These are phyloP conservation scores for Lamellibrachia luymesi DNA, from an alignment of 1,140 invertebrate genomes.

Conservation along the genomic window DNA sequence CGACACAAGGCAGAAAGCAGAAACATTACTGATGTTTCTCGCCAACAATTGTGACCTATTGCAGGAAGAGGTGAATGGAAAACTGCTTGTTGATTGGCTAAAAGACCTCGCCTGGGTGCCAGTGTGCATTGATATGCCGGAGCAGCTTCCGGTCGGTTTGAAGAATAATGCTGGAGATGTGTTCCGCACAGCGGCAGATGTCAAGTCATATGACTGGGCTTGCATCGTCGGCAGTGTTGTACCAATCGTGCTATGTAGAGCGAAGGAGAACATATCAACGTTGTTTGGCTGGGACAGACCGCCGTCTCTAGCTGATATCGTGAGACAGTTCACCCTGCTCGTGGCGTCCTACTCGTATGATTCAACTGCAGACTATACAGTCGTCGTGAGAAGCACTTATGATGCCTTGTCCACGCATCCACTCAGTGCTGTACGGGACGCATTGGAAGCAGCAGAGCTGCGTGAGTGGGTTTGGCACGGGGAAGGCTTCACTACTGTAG, in stretches of 20 bases:
- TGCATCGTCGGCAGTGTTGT: too few relatives aligned
- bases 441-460: background rate
- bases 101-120: background rate
- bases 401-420: background rate
- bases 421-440: background rate
- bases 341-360: background rate
- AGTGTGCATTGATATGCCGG: background rate
- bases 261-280: background rate
- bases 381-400: conserved; percentile 16
- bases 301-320: conserved; percentile 11
- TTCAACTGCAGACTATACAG: conserved; percentile 8
- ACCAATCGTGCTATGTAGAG: background rate
- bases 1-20: too few relatives aligned
- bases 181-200: background rate
- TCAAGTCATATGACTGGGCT: too few relatives aligned
- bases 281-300: background rate
- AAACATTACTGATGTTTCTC: background rate
- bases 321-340: conserved; percentile 12
- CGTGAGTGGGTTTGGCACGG: conserved; percentile 31
- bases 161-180: background rate
- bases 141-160: background rate
- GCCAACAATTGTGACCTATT: background rate
- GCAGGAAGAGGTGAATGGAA: background rate
- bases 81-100: background rate
- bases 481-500: conserved; percentile 4